Evolutionary conservation across 2,888 invertebrate species (phyloP).

Genomic region (Dryococelus australis): DNA sequence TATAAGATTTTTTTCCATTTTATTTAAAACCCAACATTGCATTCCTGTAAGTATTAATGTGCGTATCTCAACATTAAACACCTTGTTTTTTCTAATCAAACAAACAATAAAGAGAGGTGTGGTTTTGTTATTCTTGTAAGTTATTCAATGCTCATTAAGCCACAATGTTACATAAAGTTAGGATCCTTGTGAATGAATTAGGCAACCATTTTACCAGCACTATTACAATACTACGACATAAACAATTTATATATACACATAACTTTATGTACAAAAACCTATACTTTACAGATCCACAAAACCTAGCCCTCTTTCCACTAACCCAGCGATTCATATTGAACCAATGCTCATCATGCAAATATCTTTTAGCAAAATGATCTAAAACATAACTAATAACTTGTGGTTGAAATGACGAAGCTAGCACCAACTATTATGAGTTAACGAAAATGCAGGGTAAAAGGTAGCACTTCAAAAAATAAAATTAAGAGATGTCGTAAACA

Average conservation of each 20-base stretch:
- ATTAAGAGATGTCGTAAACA: not conserved
- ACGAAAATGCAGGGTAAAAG: not conserved
- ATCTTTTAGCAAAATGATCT: not conserved
- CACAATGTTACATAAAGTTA: no score
- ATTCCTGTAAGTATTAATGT: no score
- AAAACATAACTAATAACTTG: not conserved
- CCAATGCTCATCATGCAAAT: not conserved
- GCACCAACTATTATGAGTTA: not conserved
- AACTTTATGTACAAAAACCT: not conserved
- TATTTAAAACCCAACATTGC: no score
- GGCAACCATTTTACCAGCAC: no score
- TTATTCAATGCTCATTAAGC: no score
- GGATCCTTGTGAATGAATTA: no score
- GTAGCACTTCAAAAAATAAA: not conserved
- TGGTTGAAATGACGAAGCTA: not conserved
- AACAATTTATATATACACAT: not conserved
- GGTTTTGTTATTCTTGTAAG: no score
- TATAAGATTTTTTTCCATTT: no score
- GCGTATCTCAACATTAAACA: no score
- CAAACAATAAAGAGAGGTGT: no score
- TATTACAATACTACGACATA: no score
- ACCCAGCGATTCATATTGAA: not conserved
- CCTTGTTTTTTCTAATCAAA: no score
- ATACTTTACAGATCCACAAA: not conserved
- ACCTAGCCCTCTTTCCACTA: not conserved